Base-by-base conservation (phyloP, 2,888 invertebrate species). In the Smittia aterrima region DNA sequence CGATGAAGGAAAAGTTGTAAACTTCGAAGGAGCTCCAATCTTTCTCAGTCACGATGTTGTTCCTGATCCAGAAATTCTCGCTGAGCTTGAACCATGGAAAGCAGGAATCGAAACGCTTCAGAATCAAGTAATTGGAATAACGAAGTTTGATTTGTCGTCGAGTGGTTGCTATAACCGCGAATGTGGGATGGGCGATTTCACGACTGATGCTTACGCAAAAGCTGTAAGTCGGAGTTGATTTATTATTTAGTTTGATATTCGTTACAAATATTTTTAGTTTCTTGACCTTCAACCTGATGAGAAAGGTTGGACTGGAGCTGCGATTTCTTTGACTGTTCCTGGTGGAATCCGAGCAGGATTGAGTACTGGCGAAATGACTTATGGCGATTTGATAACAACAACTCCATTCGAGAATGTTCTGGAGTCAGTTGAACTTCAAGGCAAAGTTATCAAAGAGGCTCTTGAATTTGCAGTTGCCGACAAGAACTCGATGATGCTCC, bases 381-480 rank as follows among this genome's bases (percentile, higher is more conserved):
- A 88, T 47, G 89, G 88, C 71, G 89, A 89, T 75, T 79, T 93
- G 9, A 82, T 91, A 3, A 87, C 88, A 77, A 86, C 89, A 22
- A 85, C 89, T 75, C 95, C 95, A 0, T 95, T 94, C 79, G 88
- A 88, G 79, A 93, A 93, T 81, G 87, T 86, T 62, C 84, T 93
- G 75, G 89, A 92, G 78, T 84, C 89, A 13, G 87, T 90, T 74
- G 89, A 90, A 78, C 80, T 95, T 74, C 84, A 85, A 70, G 95
- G 95, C 0, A 82, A 84, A 75, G 82, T 88, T 77, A 79, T 95
- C 2, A 79, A 86, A 75, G 86, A 87, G 75, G 87, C 89, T 11
- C 83, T 90, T 1, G 90, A 90, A 80, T 85, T 84, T 78, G 84
- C 86, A 0, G 85, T 86, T 0, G 83, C 83, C 16, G 80, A 80